These are phyloP conservation scores for Gallinago nigripennis DNA, from an alignment of 2,797 vertebrate species.

Conservation along the genomic window DNA sequence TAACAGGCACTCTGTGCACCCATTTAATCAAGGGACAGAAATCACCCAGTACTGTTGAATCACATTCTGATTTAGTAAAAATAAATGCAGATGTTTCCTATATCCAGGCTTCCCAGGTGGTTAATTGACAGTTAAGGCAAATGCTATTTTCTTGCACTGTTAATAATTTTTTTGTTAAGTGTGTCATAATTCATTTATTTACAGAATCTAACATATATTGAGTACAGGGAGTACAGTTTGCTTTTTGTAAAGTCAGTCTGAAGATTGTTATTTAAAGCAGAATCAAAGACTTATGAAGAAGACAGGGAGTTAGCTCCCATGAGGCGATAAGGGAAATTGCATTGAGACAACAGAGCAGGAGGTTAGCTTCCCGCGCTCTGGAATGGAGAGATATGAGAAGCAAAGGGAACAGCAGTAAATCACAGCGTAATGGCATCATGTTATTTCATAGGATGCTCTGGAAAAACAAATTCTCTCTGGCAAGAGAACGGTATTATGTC, in stretches of 20 bases:
- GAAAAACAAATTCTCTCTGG: background rate
- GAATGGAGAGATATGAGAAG: conserved; percentile 18
- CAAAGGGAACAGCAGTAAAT: conserved; percentile 37
- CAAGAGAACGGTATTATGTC: background rate
- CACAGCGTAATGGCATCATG: background rate
- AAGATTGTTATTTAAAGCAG: conserved; percentile 50
- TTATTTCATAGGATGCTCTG: background rate
- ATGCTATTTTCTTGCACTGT: conserved; percentile 23
- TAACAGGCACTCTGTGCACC: background rate
- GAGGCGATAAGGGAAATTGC: conserved; percentile 65
- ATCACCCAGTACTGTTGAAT: background rate
- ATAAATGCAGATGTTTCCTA: conserved; percentile 15
- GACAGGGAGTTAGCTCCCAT: conserved; percentile 7
- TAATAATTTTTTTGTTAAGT: background rate
- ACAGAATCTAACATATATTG: background rate
- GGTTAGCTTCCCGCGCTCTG: background rate
- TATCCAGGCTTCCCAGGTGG: background rate
- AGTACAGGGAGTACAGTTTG: background rate
- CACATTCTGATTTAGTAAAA: background rate
- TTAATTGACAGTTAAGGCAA: background rate
- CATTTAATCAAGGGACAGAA: conserved; percentile 13
- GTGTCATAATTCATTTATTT: background rate
- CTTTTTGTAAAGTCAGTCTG: background rate
- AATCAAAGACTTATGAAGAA: background rate
- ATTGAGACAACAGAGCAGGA: conserved; percentile 46